These are phyloP conservation scores for Athene cunicularia DNA, from an alignment of 2,113 vertebrate species.

Conservation along the genomic window DNA sequence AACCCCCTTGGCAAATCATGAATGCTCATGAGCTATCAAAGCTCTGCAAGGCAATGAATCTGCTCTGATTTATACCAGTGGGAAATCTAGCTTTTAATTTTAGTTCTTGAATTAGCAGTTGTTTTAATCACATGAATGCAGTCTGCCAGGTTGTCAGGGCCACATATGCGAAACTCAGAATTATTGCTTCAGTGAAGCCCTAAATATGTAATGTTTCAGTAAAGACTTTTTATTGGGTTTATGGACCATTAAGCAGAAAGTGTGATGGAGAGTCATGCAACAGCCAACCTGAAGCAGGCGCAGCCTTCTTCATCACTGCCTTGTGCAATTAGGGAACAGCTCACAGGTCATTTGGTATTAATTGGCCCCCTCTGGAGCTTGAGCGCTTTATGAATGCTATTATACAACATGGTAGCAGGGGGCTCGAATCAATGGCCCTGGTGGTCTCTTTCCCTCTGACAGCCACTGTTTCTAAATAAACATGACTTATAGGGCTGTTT, in stretches of 20 bases:
- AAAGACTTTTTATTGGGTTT: background rate
- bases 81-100: conserved; percentile 33
- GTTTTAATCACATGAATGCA: conserved; percentile 5
- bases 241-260: background rate
- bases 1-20: background rate
- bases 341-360: conserved; percentile 2
- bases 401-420: background rate
- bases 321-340: background rate
- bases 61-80: background rate
- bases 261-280: background rate
- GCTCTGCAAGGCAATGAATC: background rate
- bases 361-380: conserved; percentile 10
- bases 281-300: background rate
- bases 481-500: background rate
- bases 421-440: background rate
- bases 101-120: conserved; percentile 25
- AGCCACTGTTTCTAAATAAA: background rate
- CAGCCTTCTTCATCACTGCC: background rate
- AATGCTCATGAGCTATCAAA: background rate
- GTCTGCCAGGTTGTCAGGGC: conserved; percentile 1
- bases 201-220: background rate
- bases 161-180: background rate
- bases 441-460: background rate
- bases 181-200: background rate
- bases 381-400: background rate